A percentile compares a stretch with the other conserved stretches of the same genome.
phyloP scores from a whole-genome alignment of 2,797 vertebrate genomes.

The Argyrosomus regius region DNA sequence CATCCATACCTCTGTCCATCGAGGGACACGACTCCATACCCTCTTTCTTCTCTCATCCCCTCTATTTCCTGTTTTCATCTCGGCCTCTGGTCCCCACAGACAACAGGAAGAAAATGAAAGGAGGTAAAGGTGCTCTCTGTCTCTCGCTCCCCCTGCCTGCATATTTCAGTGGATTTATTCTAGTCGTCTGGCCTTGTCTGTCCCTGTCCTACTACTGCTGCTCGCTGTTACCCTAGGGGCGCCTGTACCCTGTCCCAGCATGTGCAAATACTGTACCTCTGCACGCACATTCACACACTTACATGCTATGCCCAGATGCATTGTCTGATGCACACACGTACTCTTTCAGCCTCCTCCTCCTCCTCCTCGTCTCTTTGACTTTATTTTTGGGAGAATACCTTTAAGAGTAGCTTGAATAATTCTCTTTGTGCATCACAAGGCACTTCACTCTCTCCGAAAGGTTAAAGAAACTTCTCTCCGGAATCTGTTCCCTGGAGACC shows the following conservation, averaged over 20 bases:
- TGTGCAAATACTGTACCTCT: not conserved
- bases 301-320: constrained; percentile 3
- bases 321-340: constrained; percentile 9
- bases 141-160: constrained; percentile 54
- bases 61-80: constrained; percentile 70
- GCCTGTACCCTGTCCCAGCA: not conserved
- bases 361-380: constrained; percentile 20
- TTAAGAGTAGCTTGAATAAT: constrained; percentile 72
- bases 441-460: constrained; percentile 48
- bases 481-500: constrained; percentile 57
- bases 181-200: constrained; percentile 51
- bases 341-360: not conserved
- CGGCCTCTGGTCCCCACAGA: constrained; percentile 65
- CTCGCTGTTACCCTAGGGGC: not conserved
- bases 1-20: constrained; percentile 41
- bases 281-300: constrained; percentile 11
- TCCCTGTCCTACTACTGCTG: constrained; percentile 50
- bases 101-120: constrained; percentile 67
- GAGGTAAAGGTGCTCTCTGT: constrained; percentile 66
- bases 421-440: constrained; percentile 68
- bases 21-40: constrained; percentile 59
- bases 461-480: constrained; percentile 62
- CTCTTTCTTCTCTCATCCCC: constrained; percentile 55
- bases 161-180: constrained; percentile 70
- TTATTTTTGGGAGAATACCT: constrained; percentile 54